These are phyloP conservation scores for Drosophila lacertosa DNA, from an alignment of 1,140 invertebrate species.

Conservation along the genomic window DNA sequence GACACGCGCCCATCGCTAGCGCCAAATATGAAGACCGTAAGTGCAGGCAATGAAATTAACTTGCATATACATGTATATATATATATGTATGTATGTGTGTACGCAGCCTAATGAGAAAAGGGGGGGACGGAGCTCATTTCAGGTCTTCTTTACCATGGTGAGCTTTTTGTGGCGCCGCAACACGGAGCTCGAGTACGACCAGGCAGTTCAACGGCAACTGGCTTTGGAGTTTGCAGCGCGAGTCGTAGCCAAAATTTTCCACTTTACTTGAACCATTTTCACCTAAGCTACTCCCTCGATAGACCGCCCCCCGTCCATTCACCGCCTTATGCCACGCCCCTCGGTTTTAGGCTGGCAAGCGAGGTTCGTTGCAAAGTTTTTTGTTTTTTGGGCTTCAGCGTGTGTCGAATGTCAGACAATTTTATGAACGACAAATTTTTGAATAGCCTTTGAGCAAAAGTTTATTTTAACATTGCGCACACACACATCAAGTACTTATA, in stretches of 20 bases:
- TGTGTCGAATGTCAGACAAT: constrained; percentile 51
- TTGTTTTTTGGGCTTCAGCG: constrained; percentile 31
- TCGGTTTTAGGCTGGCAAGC: not conserved
- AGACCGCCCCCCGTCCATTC: not conserved
- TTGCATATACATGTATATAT: too few relatives aligned
- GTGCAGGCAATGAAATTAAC: constrained; percentile 50
- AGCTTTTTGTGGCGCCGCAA: not conserved
- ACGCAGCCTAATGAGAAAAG: not conserved
- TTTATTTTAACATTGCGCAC: constrained; percentile 18
- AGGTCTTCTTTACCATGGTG: too few relatives aligned
- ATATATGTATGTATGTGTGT: constrained; percentile 15
- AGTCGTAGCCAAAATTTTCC: constrained; percentile 21
- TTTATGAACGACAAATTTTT: constrained; percentile 38
- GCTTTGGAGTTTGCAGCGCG: not conserved
- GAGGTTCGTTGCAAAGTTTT: constrained; percentile 41
- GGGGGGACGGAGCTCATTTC: not conserved
- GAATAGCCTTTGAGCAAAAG: constrained; percentile 37
- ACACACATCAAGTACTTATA: too few relatives aligned
- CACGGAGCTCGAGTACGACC: too few relatives aligned
- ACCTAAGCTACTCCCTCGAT: too few relatives aligned
- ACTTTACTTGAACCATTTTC: constrained; percentile 11
- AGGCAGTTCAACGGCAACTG: too few relatives aligned
- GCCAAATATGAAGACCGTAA: constrained; percentile 18
- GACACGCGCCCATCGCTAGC: too few relatives aligned
- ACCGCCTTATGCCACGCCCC: not conserved